These are phyloP conservation scores for Antennarius striatus DNA, from an alignment of 2,113 vertebrate genomes.

Conservation along the genomic window DNA sequence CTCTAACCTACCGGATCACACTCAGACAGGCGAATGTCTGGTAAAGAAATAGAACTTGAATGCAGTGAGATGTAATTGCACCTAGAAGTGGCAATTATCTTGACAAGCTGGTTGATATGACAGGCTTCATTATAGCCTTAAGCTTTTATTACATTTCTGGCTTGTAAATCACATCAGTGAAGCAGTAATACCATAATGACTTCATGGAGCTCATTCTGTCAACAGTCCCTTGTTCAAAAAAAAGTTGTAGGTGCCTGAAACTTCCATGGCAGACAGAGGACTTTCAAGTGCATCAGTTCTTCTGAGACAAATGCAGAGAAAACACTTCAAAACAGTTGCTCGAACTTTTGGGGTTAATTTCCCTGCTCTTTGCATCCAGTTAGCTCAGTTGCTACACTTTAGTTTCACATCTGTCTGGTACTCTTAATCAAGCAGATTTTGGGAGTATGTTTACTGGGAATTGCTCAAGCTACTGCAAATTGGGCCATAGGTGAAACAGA, in stretches of 20 bases:
- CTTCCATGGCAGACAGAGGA: constrained; percentile 14
- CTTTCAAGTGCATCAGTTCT: not conserved
- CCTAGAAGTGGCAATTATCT: constrained; percentile 72
- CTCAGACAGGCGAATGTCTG: constrained; percentile 51
- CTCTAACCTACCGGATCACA: constrained; percentile 37
- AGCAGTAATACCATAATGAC: constrained; percentile 61
- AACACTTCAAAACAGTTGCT: no score
- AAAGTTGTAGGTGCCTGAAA: constrained; percentile 37
- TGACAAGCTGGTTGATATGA: constrained; percentile 76
- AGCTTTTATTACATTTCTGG: constrained; percentile 67
- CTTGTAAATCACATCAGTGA: constrained; percentile 63
- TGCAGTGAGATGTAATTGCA: constrained; percentile 62
- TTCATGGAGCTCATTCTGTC: constrained; percentile 58
- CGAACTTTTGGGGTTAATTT: no score
- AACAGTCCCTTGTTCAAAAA: constrained; percentile 49
- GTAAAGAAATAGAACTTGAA: constrained; percentile 49
- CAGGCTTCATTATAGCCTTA: constrained; percentile 70
- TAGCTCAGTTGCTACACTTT: no score
- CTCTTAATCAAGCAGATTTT: no score
- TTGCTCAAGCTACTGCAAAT: no score
- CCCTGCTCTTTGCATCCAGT: no score
- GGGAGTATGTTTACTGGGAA: no score
- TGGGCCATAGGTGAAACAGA: no score
- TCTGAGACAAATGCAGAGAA: no score
- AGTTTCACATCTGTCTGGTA: no score